Conservation (phyloP, 2,113 vertebrate species). For the Grammomys surdaster region DNA sequence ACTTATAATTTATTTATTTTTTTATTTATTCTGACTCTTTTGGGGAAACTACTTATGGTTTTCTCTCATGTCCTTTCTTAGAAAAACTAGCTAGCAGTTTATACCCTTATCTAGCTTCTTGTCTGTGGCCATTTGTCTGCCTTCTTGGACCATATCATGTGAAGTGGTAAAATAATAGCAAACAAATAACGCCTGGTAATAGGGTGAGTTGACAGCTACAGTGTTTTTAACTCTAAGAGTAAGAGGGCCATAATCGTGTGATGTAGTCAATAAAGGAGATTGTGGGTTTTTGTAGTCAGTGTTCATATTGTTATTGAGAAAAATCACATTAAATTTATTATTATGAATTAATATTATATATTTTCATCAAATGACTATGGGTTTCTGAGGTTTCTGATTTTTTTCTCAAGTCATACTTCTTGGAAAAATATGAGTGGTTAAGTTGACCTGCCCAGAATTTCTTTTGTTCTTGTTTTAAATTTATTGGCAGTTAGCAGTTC, state of each 20-base stretch:
- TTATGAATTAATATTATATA: constrained; percentile 35
- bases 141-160: neutral
- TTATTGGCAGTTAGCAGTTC: constrained; percentile 36
- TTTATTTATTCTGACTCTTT: neutral
- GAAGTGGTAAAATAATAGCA: neutral
- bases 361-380: constrained; percentile 46
- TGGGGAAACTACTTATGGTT: neutral
- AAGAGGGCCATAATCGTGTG: neutral
- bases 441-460: neutral
- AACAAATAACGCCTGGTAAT: neutral
- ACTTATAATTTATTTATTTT: neutral
- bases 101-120: neutral
- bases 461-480: constrained; percentile 37
- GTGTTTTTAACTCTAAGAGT: neutral
- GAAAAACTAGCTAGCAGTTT: constrained; percentile 25
- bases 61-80: neutral
- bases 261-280: constrained; percentile 14
- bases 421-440: constrained; percentile 26
- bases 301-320: neutral
- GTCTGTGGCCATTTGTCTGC: neutral
- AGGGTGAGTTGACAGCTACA: neutral
- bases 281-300: constrained; percentile 35
- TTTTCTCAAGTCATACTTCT: constrained; percentile 33
- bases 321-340: constrained; percentile 34
- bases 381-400: constrained; percentile 39